A percentile compares a stretch with the other conserved stretches of the same genome.
phyloP scores from a whole-genome alignment of 2,797 vertebrate species.

The Lepilemur septentrionalis region DNA sequence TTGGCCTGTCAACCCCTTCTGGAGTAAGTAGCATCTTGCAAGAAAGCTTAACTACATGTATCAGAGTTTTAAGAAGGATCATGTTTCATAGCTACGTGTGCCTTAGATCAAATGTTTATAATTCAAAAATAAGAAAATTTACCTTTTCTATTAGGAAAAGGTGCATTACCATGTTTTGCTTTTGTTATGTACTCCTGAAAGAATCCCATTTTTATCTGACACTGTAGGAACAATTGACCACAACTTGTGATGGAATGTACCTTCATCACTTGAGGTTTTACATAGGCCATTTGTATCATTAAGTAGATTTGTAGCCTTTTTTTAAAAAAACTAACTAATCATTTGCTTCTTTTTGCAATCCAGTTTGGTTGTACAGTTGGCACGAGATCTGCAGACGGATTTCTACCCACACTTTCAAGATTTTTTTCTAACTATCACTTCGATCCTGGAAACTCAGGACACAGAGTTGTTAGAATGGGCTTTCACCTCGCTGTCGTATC shows the following conservation, averaged over 20 bases:
- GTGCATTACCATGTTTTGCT: not conserved
- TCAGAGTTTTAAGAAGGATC: not conserved
- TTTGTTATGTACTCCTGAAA: not conserved
- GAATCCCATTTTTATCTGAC: not conserved
- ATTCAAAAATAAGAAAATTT: conserved; percentile 23
- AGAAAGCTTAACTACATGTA: not conserved
- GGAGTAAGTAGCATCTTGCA: conserved; percentile 89
- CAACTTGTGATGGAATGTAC: not conserved
- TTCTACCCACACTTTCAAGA: conserved; percentile 97
- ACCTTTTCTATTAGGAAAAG: not conserved
- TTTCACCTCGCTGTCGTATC: conserved; percentile 95
- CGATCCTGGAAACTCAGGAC: conserved; percentile 94
- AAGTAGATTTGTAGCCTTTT: not conserved
- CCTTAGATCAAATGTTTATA: not conserved
- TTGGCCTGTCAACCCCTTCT: conserved; percentile 94
- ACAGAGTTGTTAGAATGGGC: conserved; percentile 95
- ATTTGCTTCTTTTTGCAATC: conserved; percentile 64
- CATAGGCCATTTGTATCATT: not conserved
- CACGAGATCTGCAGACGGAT: conserved; percentile 96
- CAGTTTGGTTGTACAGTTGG: conserved; percentile 96
- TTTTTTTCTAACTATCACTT: conserved; percentile 93
- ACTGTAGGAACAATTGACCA: not conserved
- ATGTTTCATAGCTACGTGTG: not conserved
- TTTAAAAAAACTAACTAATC: not conserved
- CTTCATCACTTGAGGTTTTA: not conserved